These are phyloP conservation scores for Zosterops pallidus DNA, from an alignment of 2,113 vertebrate genomes.

Conservation along the genomic window DNA sequence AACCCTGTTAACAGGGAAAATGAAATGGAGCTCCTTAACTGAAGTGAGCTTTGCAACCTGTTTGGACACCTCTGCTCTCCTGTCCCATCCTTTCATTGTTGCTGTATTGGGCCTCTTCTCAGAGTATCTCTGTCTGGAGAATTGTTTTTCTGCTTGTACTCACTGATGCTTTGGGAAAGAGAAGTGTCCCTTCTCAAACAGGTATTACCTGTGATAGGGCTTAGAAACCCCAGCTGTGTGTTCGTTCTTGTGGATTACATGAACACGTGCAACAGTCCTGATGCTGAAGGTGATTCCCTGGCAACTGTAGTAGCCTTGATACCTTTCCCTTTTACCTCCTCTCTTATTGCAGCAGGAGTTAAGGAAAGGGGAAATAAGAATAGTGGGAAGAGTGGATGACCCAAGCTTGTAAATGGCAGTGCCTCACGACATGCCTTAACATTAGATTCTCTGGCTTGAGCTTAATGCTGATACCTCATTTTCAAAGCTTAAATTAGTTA, in stretches of 20 bases:
- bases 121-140: background rate
- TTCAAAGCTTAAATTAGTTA: background rate
- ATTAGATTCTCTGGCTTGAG: background rate
- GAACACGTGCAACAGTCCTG: rapidly evolving
- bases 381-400: background rate
- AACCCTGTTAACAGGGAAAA: background rate
- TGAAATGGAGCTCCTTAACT: background rate
- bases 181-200: background rate
- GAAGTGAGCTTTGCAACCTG: background rate
- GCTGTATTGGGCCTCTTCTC: background rate
- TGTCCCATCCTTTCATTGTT: background rate
- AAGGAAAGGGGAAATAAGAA: background rate
- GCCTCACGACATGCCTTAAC: background rate
- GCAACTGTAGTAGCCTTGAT: background rate
- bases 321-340: rapidly evolving
- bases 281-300: background rate
- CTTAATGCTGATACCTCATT: background rate
- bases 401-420: background rate
- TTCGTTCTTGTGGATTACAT: background rate
- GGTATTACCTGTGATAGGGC: background rate
- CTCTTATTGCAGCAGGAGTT: background rate
- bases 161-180: background rate
- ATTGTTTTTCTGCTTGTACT: background rate
- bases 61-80: background rate
- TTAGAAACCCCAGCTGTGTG: background rate